Evolutionary conservation across 2,113 vertebrate genomes (phyloP), one percentile per base, ranked within the genome.

Genomic region (Pelecanus crispus): DNA sequence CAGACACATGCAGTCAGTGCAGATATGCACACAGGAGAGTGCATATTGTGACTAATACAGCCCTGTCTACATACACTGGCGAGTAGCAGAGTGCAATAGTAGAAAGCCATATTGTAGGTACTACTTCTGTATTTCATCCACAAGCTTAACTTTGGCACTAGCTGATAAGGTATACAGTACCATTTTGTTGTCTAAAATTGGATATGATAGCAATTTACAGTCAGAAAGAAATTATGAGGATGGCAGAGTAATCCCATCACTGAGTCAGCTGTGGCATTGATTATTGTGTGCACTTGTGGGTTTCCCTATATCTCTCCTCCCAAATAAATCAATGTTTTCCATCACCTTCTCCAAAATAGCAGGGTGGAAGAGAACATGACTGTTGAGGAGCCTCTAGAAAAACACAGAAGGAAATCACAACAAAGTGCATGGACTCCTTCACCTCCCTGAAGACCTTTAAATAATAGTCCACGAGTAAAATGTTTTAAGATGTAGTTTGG

Each of bases 1-100:
- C 13, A 42, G 25, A 28, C 7, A 20, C 2, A 0, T 0, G 1
- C 17, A 55, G 56, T 25, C 56, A 22, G 3, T 17, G 15, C 4
- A 3, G 36, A 32, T 13, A 15, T 7, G 36, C n/a, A 29, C 26
- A 32, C 5, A 65, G 32, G n/a, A 70, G 6, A 49, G 29, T 7
- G 3, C 22, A 4, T 9, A 47, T 26, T 28, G 36, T 16, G 28
- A 45, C 31, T 42, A 59, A 34, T 13, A 19, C 16, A 74, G 61
- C 14, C 5, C 0, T 13, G 20, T n/a, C 61, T 59, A 15, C 11
- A 3, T 12, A 40, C 36, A 20, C 19, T 28, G 38, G 3, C 32
- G 44, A 20, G 20, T 3, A 31, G 44, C 5, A 44, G 16, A 78
- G 12, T 11, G 26, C 0, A 2, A 55, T 0, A 70, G 18, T 7